phyloP scores from a whole-genome alignment of 2,888 invertebrate species.

The Drosophila paranaensis region DNA sequence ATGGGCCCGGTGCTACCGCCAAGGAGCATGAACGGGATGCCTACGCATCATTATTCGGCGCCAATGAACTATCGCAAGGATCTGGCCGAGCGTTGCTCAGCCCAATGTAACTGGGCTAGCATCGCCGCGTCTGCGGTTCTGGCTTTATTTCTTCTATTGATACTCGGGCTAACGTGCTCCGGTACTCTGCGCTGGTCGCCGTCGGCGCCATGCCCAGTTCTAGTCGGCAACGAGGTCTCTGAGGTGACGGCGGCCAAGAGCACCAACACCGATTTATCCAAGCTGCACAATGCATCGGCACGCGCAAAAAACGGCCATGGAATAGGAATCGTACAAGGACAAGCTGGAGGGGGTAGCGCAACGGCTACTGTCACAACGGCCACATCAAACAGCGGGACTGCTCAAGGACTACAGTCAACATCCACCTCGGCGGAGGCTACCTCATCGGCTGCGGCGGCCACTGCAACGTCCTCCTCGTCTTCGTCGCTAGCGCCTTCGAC shows the following conservation, averaged over 20 bases:
- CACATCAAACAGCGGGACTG: constrained; percentile 85
- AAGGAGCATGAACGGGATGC: constrained; percentile 86
- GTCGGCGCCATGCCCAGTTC: constrained; percentile 92
- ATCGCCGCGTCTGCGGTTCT: constrained; percentile 94
- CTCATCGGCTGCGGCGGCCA: constrained; percentile 89
- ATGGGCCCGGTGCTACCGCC: constrained; percentile 91
- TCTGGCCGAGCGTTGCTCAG: constrained; percentile 93
- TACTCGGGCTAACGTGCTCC: constrained; percentile 94
- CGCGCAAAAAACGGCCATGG: constrained; percentile 86
- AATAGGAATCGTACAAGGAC: constrained; percentile 85
- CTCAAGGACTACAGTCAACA: constrained; percentile 85
- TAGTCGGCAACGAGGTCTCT: constrained; percentile 91
- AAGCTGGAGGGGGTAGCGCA: constrained; percentile 85
- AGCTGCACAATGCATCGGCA: constrained; percentile 88
- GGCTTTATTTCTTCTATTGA: constrained; percentile 92
- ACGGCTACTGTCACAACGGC: constrained; percentile 80
- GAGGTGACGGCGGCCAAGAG: constrained; percentile 90
- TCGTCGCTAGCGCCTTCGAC: constrained; percentile 86
- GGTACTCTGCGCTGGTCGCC: constrained; percentile 94
- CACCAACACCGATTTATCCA: constrained; percentile 89
- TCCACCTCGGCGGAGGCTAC: constrained; percentile 84
- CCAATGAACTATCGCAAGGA: constrained; percentile 95
- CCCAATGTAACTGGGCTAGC: constrained; percentile 92
- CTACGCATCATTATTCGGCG: constrained; percentile 91
- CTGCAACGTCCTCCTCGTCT: constrained; percentile 85